Evolutionary conservation across 2,888 invertebrate species (phyloP), one percentile per base, ranked within the genome.

Genomic region (Standfussiana lucernea): DNA sequence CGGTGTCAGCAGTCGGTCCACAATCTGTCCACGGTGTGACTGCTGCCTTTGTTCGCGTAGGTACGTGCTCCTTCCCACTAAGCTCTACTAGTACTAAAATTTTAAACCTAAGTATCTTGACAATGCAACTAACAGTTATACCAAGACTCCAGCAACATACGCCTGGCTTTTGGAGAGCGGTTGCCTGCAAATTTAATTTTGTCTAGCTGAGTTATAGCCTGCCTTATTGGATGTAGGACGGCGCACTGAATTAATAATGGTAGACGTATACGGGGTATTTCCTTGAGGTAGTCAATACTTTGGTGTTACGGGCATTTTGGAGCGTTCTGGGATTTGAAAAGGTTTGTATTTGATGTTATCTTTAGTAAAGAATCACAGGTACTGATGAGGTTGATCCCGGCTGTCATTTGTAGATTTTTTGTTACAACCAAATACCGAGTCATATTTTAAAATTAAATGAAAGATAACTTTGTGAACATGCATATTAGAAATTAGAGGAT

Each of bases 161-260:
- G 42, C 62, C 61, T 77, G 64, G 87, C 84, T 89, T 89, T 87
- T 88, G 82, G 83, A 85, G 72, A 61, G n/a, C 59, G 83, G 82
- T 83, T 69, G 75, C 73, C 80, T 90, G 88, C 89, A 88, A 91
- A 91, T 91, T 91, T 84, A 90, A 91, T 88, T 87, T 88, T 73
- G 85, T 62, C 82, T 82, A 81, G 86, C 79, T 86, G 85, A 90
- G 88, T 89, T 90, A 90, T 88, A 85, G 87, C 85, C 61, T 53
- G 75, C 79, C 72, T 81, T 89, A 91, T 91, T 87, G 85, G 84
- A 84, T 77, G 80, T 77, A 66, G 85, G 80, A 82, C 68, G 79
- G 77, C n/a, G 61, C 59, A 64, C 72, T 87, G 86, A 87, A 86
- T 88, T 88, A 86, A 77, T 88, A 84, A 86, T 84, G 72, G 59